Percentiles rank a stretch among this genome's conserved stretches.
Evolutionary conservation across 1,140 invertebrate species (phyloP).

Genomic region (Acyrthosiphon pisum): DNA sequence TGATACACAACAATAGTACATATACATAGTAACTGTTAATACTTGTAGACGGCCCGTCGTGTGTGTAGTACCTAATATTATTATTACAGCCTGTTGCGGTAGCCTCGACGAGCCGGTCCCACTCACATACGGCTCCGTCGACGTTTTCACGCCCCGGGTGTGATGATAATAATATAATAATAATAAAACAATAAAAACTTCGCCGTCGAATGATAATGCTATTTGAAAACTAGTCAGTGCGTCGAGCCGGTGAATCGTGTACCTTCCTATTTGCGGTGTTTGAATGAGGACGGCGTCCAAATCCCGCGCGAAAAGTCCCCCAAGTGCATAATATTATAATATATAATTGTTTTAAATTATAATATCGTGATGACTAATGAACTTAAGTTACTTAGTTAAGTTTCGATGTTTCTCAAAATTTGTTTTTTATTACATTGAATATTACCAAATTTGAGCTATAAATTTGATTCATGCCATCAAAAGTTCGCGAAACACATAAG

Average conservation of each 20-base stretch:
- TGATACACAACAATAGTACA: background rate
- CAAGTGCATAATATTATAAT: background rate
- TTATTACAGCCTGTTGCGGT: slow-evolving; percentile 1
- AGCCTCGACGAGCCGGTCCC: background rate
- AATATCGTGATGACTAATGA: background rate
- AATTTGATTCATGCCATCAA: background rate
- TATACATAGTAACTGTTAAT: background rate
- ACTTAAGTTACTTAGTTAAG: background rate
- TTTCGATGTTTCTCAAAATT: background rate
- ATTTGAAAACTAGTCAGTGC: background rate
- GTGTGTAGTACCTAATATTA: background rate
- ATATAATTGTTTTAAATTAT: background rate
- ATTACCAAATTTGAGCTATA: background rate
- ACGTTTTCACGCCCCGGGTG: background rate
- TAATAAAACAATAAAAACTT: slow-evolving; percentile 18
- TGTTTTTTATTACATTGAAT: background rate
- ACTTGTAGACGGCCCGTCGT: background rate
- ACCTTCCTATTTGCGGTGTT: background rate
- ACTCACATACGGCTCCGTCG: background rate
- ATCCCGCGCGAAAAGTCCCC: background rate
- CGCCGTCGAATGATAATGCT: background rate
- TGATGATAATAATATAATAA: background rate
- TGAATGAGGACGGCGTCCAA: background rate
- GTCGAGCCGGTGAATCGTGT: background rate
- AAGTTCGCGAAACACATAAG: too few relatives aligned